These are phyloP conservation scores for Cephus pulcher DNA, from an alignment of 2,888 invertebrate species.

Conservation along the genomic window DNA sequence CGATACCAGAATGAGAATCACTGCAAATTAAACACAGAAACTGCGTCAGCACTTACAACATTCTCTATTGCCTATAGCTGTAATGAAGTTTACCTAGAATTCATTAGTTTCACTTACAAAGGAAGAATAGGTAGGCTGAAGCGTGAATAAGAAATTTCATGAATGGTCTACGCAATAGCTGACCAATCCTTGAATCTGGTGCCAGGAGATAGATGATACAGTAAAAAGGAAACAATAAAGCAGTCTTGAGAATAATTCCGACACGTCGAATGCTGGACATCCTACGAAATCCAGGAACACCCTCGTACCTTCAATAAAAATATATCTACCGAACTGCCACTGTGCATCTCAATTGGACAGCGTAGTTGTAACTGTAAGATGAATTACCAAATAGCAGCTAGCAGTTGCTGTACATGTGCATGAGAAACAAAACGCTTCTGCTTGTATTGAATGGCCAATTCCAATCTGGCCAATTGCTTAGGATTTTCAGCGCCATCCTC, in stretches of 20 bases:
- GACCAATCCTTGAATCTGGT: constrained; percentile 83
- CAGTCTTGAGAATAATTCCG: constrained; percentile 80
- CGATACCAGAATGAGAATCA: constrained; percentile 91
- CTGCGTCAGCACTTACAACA: not conserved
- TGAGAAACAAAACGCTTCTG: constrained; percentile 98
- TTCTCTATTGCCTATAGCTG: not conserved
- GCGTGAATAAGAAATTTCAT: constrained; percentile 97
- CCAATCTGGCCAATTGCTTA: constrained; percentile 78
- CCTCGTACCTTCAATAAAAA: constrained; percentile 76
- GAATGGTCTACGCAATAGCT: constrained; percentile 91
- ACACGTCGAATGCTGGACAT: constrained; percentile 81
- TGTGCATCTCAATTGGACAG: not conserved
- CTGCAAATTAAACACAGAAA: constrained; percentile 68
- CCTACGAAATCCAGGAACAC: constrained; percentile 91
- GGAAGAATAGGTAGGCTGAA: constrained; percentile 92
- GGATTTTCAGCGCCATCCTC: constrained; percentile 71
- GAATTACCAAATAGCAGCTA: constrained; percentile 84
- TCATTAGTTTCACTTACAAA: constrained; percentile 76
- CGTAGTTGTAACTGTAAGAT: not conserved
- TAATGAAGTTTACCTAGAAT: not conserved
- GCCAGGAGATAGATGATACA: constrained; percentile 87
- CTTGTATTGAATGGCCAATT: constrained; percentile 92
- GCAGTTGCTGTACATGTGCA: constrained; percentile 92
- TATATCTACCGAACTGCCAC: not conserved
- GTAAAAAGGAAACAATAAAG: constrained; percentile 88